phyloP scores from a whole-genome alignment of 2,888 invertebrate genomes.

The Tolmerus cingulatus region DNA sequence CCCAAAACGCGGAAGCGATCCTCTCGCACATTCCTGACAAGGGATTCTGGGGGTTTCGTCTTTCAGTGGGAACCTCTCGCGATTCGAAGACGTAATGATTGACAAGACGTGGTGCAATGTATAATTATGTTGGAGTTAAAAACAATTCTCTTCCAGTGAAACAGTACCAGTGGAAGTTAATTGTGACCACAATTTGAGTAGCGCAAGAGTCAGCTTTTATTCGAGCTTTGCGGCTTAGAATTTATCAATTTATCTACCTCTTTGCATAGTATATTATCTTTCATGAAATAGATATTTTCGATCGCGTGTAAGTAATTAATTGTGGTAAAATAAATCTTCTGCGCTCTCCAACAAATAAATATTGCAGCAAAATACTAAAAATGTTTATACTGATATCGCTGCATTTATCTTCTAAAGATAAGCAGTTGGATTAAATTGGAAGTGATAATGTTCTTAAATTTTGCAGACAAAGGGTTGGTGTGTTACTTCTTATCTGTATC shows the following conservation, averaged over 20 bases:
- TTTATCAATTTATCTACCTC: background rate
- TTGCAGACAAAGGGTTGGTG: background rate
- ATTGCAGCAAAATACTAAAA: background rate
- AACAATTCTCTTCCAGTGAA: background rate
- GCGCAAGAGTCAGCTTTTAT: background rate
- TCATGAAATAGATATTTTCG: background rate
- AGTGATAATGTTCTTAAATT: background rate
- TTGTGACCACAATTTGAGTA: background rate
- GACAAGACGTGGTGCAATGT: background rate
- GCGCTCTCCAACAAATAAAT: background rate
- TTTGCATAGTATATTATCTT: background rate
- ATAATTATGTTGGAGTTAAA: background rate
- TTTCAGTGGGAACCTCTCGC: background rate
- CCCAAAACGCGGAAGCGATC: background rate
- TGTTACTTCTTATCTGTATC: background rate
- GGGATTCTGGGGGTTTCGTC: background rate
- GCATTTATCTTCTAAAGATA: background rate
- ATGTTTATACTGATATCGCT: background rate
- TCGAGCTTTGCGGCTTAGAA: background rate
- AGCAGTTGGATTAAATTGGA: background rate
- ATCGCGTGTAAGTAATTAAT: background rate
- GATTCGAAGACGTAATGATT: background rate
- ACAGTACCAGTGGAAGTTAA: background rate
- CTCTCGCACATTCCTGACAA: background rate
- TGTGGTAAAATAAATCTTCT: background rate